Evolutionary conservation across 2,888 invertebrate species (phyloP), one percentile per base, ranked within the genome.

Genomic region (Pammene fasciana): DNA sequence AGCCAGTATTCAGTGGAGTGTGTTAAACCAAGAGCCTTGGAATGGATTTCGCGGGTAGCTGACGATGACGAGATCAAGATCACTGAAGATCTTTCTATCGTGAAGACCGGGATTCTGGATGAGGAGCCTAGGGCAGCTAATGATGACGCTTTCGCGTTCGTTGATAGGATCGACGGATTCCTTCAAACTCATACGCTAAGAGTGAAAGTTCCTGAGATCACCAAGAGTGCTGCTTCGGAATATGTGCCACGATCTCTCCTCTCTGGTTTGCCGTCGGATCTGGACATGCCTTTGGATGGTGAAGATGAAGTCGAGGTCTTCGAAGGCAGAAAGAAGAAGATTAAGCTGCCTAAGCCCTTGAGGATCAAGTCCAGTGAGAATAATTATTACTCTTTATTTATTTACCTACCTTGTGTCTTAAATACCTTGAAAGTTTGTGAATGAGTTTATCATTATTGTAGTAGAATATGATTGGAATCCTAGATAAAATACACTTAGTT

Each of bases 1-100:
- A 94, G 94, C 82, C 94, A 95, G 78, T 94, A 95, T 79, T 95
- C 95, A 52, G 91, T 95, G 73, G 93, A 94, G 79, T 97, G 97
- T 88, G 95, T 96, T 66, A 95, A 96, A 79, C 97, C 97, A 9
- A 96, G 96, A 86, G 94, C 97, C 56, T 85, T 97, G 80, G 93
- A 94, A 74, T 97, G 96, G 95, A 93, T 96, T 76, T 95, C 94
- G 75, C 92, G 94, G 71, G 95, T 95, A 4, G 87, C 94, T 18
- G 93, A 94, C 76, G 93, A 95, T 77, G 95, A 96, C 68, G 94
- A 95, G 81, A 95, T 97, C 75, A 94, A 93, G 71, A 94, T 97
- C 73, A 97, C 96, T 7, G 94, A 96, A n/a, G 95, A 96, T 80
- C 90, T 97, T 68, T 93, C 95, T 13, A 94, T 97, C 73, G 93